Percentiles rank a stretch among this genome's conserved stretches.
Conservation (phyloP, 2,113 vertebrate genomes). For the Callithrix jacchus region DNA sequence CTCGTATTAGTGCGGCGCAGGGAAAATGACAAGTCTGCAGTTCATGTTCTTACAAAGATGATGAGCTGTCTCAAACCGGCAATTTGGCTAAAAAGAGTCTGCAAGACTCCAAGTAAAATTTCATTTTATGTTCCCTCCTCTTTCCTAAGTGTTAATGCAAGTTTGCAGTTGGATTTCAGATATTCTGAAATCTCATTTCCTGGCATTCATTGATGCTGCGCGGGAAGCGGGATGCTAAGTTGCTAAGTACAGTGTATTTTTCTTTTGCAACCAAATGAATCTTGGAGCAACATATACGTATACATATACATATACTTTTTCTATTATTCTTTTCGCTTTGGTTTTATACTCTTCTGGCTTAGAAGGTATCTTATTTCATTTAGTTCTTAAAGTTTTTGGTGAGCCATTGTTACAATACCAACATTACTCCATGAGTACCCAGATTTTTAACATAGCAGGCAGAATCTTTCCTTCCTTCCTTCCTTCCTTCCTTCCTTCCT, state of each 20-base stretch:
- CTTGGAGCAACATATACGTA: not conserved
- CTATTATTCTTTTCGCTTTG: not conserved
- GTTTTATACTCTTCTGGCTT: not conserved
- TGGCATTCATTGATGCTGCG: constrained; percentile 26
- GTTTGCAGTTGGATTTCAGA: constrained; percentile 69
- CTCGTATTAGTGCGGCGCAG: constrained; percentile 61
- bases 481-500: too few relatives aligned
- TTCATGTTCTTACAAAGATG: constrained; percentile 54
- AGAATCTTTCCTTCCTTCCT: not conserved
- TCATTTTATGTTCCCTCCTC: constrained; percentile 40
- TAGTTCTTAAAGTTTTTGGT: not conserved
- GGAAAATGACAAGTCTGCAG: constrained; percentile 69
- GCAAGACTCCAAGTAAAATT: constrained; percentile 33
- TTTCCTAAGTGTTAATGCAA: not conserved
- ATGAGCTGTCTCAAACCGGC: constrained; percentile 60
- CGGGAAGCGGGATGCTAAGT: constrained; percentile 39
- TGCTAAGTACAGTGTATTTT: constrained; percentile 31
- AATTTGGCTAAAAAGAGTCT: constrained; percentile 70
- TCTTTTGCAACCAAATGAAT: constrained; percentile 24
- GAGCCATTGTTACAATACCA: not conserved
- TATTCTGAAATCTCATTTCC: constrained; percentile 14
- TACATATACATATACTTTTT: rapidly evolving
- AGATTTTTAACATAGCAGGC: not conserved
- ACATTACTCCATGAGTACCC: not conserved
- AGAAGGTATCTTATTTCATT: constrained; percentile 23